phyloP scores from a whole-genome alignment of 37 sponge, comb jelly and placozoan species.

The Halichondria panicea region DNA sequence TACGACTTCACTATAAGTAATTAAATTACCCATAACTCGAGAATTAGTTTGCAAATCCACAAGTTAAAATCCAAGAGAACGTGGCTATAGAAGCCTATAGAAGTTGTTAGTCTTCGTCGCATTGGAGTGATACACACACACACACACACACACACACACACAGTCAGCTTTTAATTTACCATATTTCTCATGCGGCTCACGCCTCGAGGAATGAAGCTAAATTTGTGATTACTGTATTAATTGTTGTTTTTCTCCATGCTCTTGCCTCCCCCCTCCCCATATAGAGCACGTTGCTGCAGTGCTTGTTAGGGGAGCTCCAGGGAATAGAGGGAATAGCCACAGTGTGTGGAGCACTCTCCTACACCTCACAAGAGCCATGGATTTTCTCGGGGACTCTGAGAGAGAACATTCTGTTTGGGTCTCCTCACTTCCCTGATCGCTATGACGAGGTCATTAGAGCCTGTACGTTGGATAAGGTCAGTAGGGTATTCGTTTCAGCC shows the following conservation, averaged over 20 bases:
- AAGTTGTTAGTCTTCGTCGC: no score
- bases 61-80: no score
- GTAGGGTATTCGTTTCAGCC: background rate
- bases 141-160: no score
- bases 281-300: conserved; percentile 67
- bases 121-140: no score
- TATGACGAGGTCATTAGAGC: conserved; percentile 55
- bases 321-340: conserved; percentile 39
- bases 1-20: no score
- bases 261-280: no score
- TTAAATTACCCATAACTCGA: no score
- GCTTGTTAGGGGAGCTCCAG: conserved; percentile 57
- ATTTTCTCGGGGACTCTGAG: conserved; percentile 71
- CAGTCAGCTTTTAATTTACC: no score
- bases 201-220: background rate
- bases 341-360: conserved; percentile 47
- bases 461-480: conserved; percentile 66
- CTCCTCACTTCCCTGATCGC: conserved; percentile 15
- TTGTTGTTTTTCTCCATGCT: no score
- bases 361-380: conserved; percentile 81
- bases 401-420: conserved; percentile 77
- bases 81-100: no score
- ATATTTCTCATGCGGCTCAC: no score
- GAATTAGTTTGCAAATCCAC: no score
- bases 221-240: background rate